Base-by-base conservation (phyloP, 2,113 vertebrate species). In the Donacobius atricapilla region DNA sequence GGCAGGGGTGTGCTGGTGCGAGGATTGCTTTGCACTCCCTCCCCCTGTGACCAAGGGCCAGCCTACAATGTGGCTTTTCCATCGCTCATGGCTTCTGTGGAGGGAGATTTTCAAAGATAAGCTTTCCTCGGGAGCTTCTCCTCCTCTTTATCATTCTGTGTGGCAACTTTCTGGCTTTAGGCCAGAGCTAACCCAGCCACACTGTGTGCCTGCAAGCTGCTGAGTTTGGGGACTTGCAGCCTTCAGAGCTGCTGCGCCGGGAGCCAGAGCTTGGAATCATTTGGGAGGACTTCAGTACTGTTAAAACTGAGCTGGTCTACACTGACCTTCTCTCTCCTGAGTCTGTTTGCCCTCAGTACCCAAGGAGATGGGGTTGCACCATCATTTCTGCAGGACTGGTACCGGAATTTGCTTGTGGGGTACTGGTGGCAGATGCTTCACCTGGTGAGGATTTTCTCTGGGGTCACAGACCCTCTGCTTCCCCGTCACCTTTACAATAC, bases 11-110 rank as follows among this genome's bases (percentile, higher is more conserved):
- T 53, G 53, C 78, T 65, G 89, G 50, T 61, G 83, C 82, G n/a
- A 45, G 82, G 75, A 35, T 65, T 2, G 27, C 73, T 83, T 15
- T 63, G 73, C 35, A 4, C 47, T 93, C 65, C 5, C 66, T 91
- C 68, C 57, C 64, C 45, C 81, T 71, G 77, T n/a, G 11, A 77
- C 88, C 77, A 16, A 27, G 87, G 89, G 96, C 93, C 94, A 96
- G 95, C 96, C 81, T 92, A 97, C 97, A 96, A 24, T 92, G 92
- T 35, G 22, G 96, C 93, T 97, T 95, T 97, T 94, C 21, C n/a
- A 58, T 95, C 5, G 7, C 72, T 98, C 95, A 51, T 91, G 22
- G 83, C 96, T 97, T 89, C 86, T 90, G 96, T 84, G 60, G 48
- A 69, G 70, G 30, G 71, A 48, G 78, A 6, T 53, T 90, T 65